phyloP scores from a whole-genome alignment of 1,140 invertebrate genomes.

The Drosophila funebris region DNA sequence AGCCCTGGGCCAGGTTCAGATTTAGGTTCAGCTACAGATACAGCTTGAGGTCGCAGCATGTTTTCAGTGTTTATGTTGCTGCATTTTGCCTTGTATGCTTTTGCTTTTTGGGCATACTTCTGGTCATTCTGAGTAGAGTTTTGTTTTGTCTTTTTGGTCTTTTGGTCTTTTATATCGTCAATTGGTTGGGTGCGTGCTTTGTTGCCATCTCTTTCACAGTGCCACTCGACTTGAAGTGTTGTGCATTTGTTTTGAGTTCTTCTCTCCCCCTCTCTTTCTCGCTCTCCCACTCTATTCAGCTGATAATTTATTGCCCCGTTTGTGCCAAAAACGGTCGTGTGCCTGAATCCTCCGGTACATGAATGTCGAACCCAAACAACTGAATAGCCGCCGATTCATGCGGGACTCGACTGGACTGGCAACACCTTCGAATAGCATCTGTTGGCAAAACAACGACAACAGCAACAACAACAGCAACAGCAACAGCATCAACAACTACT shows the following conservation, averaged over 20 bases:
- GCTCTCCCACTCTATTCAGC: constrained; percentile 42
- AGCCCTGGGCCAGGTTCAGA: constrained; percentile 27
- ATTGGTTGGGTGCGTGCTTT: constrained; percentile 71
- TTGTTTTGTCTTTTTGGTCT: constrained; percentile 37
- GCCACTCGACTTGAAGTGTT: constrained; percentile 49
- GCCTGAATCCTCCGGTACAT: constrained; percentile 24
- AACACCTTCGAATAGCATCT: constrained; percentile 58
- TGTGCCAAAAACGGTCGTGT: constrained; percentile 68
- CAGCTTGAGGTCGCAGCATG: constrained; percentile 61
- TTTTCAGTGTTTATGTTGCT: constrained; percentile 70
- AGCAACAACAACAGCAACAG: constrained; percentile 53
- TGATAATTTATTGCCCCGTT: constrained; percentile 76
- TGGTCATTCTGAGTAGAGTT: constrained; percentile 55
- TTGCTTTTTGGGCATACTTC: constrained; percentile 55
- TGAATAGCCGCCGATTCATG: constrained; percentile 32
- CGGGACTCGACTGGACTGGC: constrained; percentile 17
- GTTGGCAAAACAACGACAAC: constrained; percentile 37
- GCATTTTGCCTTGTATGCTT: constrained; percentile 43
- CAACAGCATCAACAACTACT: constrained; percentile 31
- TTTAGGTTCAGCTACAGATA: constrained; percentile 35
- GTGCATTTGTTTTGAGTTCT: constrained; percentile 67
- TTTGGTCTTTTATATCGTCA: constrained; percentile 70
- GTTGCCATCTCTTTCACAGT: constrained; percentile 53
- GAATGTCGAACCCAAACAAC: constrained; percentile 17
- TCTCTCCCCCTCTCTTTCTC: constrained; percentile 12